Conservation (phyloP, 2,113 vertebrate genomes). For the Gallinago media region DNA sequence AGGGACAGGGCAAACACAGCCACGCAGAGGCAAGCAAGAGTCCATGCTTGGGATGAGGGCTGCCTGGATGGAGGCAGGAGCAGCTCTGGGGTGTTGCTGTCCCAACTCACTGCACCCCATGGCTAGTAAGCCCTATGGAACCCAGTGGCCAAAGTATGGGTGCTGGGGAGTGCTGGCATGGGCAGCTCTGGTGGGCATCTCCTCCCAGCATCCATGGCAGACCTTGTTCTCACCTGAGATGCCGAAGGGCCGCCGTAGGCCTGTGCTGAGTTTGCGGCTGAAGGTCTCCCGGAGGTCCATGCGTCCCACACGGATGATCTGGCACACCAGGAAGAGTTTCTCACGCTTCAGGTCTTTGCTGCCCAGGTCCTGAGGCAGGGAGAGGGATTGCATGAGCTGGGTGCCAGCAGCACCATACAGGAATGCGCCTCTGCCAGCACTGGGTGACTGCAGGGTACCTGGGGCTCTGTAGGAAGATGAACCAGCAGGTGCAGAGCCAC, state of each 20-base stretch:
- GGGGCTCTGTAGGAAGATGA: rapidly evolving
- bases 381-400: rapidly evolving
- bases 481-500: not conserved
- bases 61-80: not conserved
- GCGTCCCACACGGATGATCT: constrained; percentile 65
- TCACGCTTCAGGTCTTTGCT: constrained; percentile 64
- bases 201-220: not conserved
- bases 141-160: rapidly evolving
- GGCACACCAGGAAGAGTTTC: constrained; percentile 67
- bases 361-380: constrained; percentile 59
- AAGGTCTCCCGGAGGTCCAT: constrained; percentile 65
- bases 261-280: constrained; percentile 57
- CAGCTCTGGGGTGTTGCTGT: not conserved
- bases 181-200: rapidly evolving
- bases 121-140: not conserved
- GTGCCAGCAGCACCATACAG: rapidly evolving
- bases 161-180: rapidly evolving
- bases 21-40: rapidly evolving
- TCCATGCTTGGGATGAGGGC: not conserved
- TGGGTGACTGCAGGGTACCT: rapidly evolving
- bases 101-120: rapidly evolving
- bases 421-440: rapidly evolving
- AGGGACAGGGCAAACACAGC: rapidly evolving
- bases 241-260: constrained; percentile 63
- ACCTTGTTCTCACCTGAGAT: constrained; percentile 41